Evolutionary conservation across 2,888 invertebrate species (phyloP).

Genomic region (Pyrochroa serraticornis): DNA sequence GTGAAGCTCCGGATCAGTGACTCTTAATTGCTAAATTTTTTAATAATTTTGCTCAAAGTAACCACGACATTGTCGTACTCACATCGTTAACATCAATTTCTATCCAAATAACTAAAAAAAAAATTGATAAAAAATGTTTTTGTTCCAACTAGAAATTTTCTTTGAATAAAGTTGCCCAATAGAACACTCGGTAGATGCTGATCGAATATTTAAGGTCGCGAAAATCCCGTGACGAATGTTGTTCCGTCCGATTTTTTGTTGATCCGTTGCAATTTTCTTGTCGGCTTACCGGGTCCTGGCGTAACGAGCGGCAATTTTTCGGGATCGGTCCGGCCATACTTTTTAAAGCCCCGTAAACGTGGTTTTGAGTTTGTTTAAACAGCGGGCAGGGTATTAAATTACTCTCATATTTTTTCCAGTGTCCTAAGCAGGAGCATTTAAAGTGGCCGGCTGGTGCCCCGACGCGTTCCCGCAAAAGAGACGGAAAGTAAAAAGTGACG

Average conservation of each 20-base stretch:
- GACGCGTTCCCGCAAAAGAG: slow-evolving; percentile 38
- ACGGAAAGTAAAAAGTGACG: slow-evolving; percentile 50
- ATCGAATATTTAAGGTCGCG: too few species aligned
- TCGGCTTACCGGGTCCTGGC: slow-evolving; percentile 41
- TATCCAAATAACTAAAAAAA: too few species aligned
- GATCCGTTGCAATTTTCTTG: slow-evolving; percentile 36
- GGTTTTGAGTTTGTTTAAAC: slow-evolving; percentile 56
- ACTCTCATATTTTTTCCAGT: slow-evolving; percentile 57
- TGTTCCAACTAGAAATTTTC: too few species aligned
- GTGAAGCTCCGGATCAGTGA: too few species aligned
- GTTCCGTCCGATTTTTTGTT: neutral
- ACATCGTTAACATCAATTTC: too few species aligned
- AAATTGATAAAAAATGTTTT: too few species aligned
- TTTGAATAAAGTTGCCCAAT: too few species aligned
- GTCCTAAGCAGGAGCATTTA: slow-evolving; percentile 51
- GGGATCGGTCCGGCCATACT: slow-evolving; percentile 43
- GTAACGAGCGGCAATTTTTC: slow-evolving; percentile 50
- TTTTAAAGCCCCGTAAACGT: slow-evolving; percentile 47
- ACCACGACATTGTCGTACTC: too few species aligned
- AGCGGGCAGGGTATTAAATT: slow-evolving; percentile 56
- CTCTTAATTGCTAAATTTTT: too few species aligned
- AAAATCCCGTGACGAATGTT: too few species aligned
- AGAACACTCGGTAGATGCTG: too few species aligned
- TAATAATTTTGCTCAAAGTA: too few species aligned
- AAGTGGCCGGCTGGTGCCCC: slow-evolving; percentile 38